Evolutionary conservation across 2,888 invertebrate genomes (phyloP), one percentile per base, ranked within the genome.

Genomic region (Tubiluchus corallicola): DNA sequence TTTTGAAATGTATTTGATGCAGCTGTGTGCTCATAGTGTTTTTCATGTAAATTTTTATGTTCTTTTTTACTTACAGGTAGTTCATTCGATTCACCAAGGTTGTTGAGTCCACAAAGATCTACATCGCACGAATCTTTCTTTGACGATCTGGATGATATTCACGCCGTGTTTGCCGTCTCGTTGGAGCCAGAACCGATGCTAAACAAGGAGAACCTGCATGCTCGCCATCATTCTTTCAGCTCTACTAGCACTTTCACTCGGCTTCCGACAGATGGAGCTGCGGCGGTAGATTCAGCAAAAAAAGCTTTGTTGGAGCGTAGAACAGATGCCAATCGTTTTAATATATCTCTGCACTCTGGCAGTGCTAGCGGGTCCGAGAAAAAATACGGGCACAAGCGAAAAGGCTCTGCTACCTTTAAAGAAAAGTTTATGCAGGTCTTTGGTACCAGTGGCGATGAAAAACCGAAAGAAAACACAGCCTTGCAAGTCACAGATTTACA

Each of bases 1-100:
- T 47, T 54, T 58, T 4, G 53, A 52, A 41, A 46, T 55, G 38
- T 52, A 57, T 13, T 55, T 55, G 46, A 43, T 45, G 54, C 21
- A 54, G 53, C 41, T 40, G 49, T 2, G 59, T 59, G 48, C 53
- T 55, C 4, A 49, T 51, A 40, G 48, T 45, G 3, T 55, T 61
- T 53, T 57, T 59, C 44, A 48, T 53, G 37, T 57, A 59, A n/a
- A 60, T 60, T 52, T 53, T n/a, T n/a, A n/a, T n/a, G n/a, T n/a
- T n/a, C n/a, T n/a, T n/a, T n/a, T n/a, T n/a, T n/a, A n/a, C n/a
- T n/a, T n/a, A n/a, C n/a, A n/a, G 29, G n/a, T 29, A n/a, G 29
- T 29, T 29, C 29, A n/a, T 9, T 9, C 29, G 29, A 29, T 9
- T 29, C 29, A n/a, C 29, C 29, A n/a, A 9, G 29, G 9, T 9